Evolutionary conservation across 2,888 invertebrate genomes (phyloP), one percentile per base, ranked within the genome.

Genomic region (Papilio elwesi): DNA sequence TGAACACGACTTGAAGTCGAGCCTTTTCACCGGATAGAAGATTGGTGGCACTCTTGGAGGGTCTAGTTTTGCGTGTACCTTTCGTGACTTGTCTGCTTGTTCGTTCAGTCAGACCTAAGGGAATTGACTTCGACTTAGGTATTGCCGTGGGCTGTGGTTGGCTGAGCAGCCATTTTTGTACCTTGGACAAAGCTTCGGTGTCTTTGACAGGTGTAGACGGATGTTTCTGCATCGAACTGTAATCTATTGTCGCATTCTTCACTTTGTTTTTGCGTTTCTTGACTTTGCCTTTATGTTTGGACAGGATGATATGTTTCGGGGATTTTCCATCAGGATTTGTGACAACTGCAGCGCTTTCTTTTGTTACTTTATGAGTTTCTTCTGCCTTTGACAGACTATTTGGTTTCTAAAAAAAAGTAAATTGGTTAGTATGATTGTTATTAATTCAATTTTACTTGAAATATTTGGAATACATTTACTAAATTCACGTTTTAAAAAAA

Each of bases 101-200:
- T 76, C 94, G 88, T 78, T 95, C 94, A 0, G 95, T 95, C 64
- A 97, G 93, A 36, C 96, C 96, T 3, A 96, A 95, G 0, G 97
- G 97, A 1, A 97, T 97, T 0, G 97, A 97, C 85, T 97, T 97
- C 49, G 97, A 97, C 87, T 97, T 97, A 10, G 97, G 96, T 81
- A 97, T 94, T 67, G 88, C 91, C 26, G 94, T 88, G 2, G 94
- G 94, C 78, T 94, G 92, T 69, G 96, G 96, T 0, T 97, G 97
- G 76, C 96, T 97, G 69, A 97, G 87, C 70, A 97, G 89, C 97
- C 97, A 97, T 80, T 97, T 97, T 81, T 97, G 96, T n/a, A 97
- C 97, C 89, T 97, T 97, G 26, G 96, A 96, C 88, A 82, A 91
- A 15, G 95, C 92, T 79, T 95, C 94, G 9, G 91, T 94, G 77